These are phyloP conservation scores for Gnathonemus longibarbis DNA, from an alignment of 2,113 vertebrate species.

Conservation along the genomic window DNA sequence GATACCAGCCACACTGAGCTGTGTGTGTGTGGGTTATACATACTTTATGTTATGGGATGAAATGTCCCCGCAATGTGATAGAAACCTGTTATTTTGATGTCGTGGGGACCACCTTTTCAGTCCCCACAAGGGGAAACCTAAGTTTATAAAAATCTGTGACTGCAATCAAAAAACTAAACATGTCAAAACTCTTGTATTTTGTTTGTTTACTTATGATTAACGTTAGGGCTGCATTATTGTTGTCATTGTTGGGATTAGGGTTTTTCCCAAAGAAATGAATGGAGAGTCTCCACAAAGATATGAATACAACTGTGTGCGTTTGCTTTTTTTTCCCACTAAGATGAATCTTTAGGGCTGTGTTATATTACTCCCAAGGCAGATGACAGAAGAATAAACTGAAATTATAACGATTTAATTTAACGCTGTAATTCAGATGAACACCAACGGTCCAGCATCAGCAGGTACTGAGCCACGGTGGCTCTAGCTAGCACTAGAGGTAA, in stretches of 20 bases:
- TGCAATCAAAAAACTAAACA: no score
- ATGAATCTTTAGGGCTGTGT: background rate
- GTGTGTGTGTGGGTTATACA: background rate
- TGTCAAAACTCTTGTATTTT: no score
- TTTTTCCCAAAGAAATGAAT: background rate
- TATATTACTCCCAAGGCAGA: background rate
- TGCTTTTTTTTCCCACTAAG: background rate
- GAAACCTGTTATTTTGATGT: background rate
- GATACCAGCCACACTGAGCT: background rate
- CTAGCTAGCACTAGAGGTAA: background rate
- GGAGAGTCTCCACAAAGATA: background rate
- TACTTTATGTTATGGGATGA: no score
- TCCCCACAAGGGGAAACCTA: background rate
- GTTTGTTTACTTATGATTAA: no score
- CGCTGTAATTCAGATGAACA: background rate
- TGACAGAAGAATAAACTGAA: background rate
- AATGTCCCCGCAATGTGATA: background rate
- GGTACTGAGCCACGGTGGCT: background rate
- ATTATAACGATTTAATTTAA: background rate
- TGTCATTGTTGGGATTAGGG: background rate
- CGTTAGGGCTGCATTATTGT: no score
- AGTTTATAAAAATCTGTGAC: no score
- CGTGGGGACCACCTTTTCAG: background rate
- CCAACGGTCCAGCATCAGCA: background rate
- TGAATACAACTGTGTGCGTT: background rate